Evolutionary conservation across 2,888 invertebrate species (phyloP), one percentile per base, ranked within the genome.

Genomic region (Drosophila barbarae): DNA sequence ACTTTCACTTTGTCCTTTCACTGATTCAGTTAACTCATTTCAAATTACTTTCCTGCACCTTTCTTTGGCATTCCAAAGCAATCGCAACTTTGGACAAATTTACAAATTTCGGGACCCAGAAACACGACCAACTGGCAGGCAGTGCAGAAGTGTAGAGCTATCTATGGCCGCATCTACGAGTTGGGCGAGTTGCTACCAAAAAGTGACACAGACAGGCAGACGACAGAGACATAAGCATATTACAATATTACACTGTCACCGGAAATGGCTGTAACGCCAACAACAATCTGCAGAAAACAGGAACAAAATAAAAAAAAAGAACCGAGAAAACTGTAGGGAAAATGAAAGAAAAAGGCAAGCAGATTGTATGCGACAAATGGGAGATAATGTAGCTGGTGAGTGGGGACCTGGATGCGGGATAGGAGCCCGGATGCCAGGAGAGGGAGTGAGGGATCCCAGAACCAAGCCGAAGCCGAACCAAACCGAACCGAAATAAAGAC

Each of bases 181-280:
- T 13, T 9, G 30, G 52, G 13, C 64, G 52, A 44, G 41, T 49
- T 34, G 34, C 46, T 53, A 38, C 64, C 69, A 49, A 36, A 61
- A 36, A 53, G 53, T 63, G 63, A 49, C 68, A 68, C 32, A 63
- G 35, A 50, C 63, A 63, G 55, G 21, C 59, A 35, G 51, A 42
- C 57, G 64, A 78, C 79, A 84, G 74, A 84, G 86, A 80, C 85
- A 81, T 81, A 81, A 81, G 86, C 81, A 86, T 86, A 86, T 86
- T 86, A 81, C 81, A 86, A 81, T 81, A 81, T 81, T 84, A 86
- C 84, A 85, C 85, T 86, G 81, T 86, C 86, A 81, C 86, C 86
- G 86, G 79, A 86, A 81, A 84, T 77, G 68, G 82, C 76, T 74
- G 47, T 42, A 71, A 54, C 60, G 57, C 38, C 57, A 71, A 53